phyloP scores from a whole-genome alignment of 2,113 vertebrate genomes.

The Pedionomus torquatus region DNA sequence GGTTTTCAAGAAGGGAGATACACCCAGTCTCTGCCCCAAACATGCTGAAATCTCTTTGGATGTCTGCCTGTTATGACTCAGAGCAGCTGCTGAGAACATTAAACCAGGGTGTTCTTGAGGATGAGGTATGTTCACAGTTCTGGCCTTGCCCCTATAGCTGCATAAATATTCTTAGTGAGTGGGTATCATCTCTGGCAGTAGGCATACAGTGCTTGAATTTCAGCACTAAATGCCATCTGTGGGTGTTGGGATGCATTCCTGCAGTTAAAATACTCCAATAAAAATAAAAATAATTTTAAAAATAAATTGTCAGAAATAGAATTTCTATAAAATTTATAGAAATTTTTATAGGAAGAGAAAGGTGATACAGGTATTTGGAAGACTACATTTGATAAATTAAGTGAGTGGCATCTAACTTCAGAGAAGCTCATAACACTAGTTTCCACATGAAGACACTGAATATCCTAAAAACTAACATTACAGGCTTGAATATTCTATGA shows the following conservation, averaged over 20 bases:
- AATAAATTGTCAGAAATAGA: background rate
- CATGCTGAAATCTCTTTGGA: background rate
- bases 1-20: background rate
- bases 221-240: slow-evolving; percentile 43
- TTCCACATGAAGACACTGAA: background rate
- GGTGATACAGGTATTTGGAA: background rate
- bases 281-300: background rate
- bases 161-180: slow-evolving; percentile 49
- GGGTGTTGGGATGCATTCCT: slow-evolving; percentile 12
- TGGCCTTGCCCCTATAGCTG: background rate
- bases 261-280: background rate
- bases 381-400: background rate
- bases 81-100: slow-evolving; percentile 26
- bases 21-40: background rate
- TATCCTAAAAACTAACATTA: background rate
- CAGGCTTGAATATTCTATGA: background rate
- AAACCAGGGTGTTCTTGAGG: slow-evolving; percentile 6
- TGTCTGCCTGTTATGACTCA: background rate
- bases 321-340: background rate
- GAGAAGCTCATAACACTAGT: background rate
- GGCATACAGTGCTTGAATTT: slow-evolving; percentile 39
- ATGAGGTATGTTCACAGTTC: slow-evolving; percentile 7
- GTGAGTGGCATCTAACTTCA: background rate
- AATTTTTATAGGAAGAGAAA: background rate
- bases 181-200: slow-evolving; percentile 30